These are phyloP conservation scores for Zingel zingel DNA, from an alignment of 2,113 vertebrate genomes.

Conservation along the genomic window DNA sequence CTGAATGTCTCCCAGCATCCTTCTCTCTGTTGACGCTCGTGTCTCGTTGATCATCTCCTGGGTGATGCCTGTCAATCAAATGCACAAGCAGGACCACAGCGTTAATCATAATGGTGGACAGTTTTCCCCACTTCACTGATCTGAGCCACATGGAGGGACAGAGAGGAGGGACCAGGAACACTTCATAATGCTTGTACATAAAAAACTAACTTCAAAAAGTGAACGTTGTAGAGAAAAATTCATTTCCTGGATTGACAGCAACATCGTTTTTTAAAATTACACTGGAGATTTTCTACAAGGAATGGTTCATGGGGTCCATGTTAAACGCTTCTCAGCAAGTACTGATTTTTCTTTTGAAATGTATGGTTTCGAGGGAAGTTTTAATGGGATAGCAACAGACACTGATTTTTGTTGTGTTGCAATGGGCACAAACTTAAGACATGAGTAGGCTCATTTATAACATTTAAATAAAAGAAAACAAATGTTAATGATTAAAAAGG, in stretches of 20 bases:
- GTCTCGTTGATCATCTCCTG: constrained; percentile 98
- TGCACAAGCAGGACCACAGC: neutral
- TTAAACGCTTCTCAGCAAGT: neutral
- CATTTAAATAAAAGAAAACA: neutral
- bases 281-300: neutral
- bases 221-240: neutral
- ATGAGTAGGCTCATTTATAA: neutral
- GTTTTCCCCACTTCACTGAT: neutral
- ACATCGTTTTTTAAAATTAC: neutral
- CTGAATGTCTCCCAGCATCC: constrained; percentile 93
- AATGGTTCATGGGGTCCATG: neutral
- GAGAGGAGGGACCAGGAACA: neutral
- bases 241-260: neutral
- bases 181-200: neutral
- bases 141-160: neutral
- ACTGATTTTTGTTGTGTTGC: neutral
- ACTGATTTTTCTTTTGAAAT: neutral
- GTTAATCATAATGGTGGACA: neutral
- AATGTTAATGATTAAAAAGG: neutral
- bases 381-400: neutral
- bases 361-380: neutral
- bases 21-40: constrained; percentile 91
- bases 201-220: neutral
- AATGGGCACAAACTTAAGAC: neutral
- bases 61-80: constrained; percentile 90